These are phyloP conservation scores for Cydia strobilella DNA, from an alignment of 1,140 invertebrate species.

Conservation along the genomic window DNA sequence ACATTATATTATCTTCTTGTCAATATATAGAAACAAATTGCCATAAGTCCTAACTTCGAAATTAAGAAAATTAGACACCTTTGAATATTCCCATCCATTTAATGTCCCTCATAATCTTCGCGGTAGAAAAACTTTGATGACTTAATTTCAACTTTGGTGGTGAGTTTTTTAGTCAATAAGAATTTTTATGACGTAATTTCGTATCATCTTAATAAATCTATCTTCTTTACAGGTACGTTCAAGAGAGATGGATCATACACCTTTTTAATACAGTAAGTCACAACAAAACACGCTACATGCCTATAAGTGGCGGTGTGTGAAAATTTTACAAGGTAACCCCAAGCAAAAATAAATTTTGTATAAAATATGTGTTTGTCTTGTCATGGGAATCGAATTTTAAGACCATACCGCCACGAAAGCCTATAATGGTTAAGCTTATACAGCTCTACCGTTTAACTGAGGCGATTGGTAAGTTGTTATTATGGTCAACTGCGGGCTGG, in stretches of 20 bases:
- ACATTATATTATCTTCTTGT: background rate
- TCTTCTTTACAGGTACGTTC: slow-evolving; percentile 1
- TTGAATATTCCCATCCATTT: slow-evolving; percentile 21
- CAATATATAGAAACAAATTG: slow-evolving; percentile 11
- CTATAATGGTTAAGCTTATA: too few relatives aligned
- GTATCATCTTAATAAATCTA: background rate
- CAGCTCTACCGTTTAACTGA: too few relatives aligned
- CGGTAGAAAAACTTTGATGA: slow-evolving; percentile 56
- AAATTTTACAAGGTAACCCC: too few relatives aligned
- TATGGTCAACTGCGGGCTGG: too few relatives aligned
- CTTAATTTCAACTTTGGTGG: slow-evolving; percentile 56
- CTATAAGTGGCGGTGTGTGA: too few relatives aligned
- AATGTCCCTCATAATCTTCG: slow-evolving; percentile 23
- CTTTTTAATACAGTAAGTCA: background rate
- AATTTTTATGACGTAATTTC: background rate
- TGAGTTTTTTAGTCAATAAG: background rate
- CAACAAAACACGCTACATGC: background rate
- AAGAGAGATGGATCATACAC: background rate
- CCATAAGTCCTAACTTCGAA: slow-evolving; percentile 8
- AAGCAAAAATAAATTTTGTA: too few relatives aligned
- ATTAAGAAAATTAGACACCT: slow-evolving; percentile 30
- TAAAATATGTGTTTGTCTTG: too few relatives aligned
- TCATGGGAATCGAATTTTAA: too few relatives aligned
- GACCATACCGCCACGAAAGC: too few relatives aligned
- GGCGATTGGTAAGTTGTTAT: too few relatives aligned